These are phyloP conservation scores for Brachylomia viminalis DNA, from an alignment of 2,888 invertebrate species.

Conservation along the genomic window DNA sequence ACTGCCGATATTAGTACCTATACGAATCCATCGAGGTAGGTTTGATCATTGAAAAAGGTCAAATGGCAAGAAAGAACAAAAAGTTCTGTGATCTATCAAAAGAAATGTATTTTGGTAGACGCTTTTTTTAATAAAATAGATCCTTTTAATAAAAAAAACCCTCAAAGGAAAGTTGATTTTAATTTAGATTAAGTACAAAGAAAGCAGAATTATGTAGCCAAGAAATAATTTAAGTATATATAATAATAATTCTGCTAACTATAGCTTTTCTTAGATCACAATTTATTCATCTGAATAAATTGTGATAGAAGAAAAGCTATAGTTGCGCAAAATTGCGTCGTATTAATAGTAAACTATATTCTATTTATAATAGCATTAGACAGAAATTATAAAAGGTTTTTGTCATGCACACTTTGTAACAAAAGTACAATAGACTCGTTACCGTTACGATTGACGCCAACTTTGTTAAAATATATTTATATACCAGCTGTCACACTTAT, in stretches of 20 bases:
- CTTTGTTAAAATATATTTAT: too few relatives aligned
- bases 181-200: slow-evolving; percentile 42
- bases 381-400: too few relatives aligned
- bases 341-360: background rate
- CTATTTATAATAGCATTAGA: too few relatives aligned
- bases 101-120: background rate
- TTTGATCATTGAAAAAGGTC: background rate
- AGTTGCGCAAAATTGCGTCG: background rate
- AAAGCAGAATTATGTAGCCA: background rate
- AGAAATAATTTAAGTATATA: too few relatives aligned
- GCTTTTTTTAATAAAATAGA: background rate
- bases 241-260: too few relatives aligned
- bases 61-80: background rate
- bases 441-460: too few relatives aligned
- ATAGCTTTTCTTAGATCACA: too few relatives aligned
- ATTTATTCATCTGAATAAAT: too few relatives aligned
- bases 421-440: too few relatives aligned
- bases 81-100: background rate
- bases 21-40: background rate
- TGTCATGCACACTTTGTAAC: too few relatives aligned
- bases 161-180: background rate
- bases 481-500: too few relatives aligned
- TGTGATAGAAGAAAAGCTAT: background rate
- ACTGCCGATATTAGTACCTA: background rate
- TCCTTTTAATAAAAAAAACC: slow-evolving; percentile 6